Base-by-base conservation (phyloP, 64 coral and sea anemone genomes). In the Astreopora myriophthalma region DNA sequence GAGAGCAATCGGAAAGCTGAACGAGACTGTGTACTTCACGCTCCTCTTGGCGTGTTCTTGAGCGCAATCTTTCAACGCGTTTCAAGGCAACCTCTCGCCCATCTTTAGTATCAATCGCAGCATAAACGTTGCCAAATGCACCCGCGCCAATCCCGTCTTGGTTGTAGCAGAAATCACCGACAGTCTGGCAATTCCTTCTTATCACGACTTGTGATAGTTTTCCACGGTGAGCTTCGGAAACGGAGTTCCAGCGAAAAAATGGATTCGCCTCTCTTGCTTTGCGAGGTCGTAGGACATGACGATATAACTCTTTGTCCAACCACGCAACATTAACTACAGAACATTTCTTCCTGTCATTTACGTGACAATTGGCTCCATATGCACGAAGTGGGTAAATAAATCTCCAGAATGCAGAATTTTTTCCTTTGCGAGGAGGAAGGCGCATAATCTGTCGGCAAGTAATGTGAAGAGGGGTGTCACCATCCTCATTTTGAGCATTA, bases 381-480 rank as follows among this genome's bases (percentile, higher is more conserved):
- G 28, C 12, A 58, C 6, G 67, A 3, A 70, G 67, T 70, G 85
- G 57, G 17, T 39, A 40, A 67, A 52, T 67, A 39, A 34, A 26
- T 28, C 12, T 70, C 12, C 49, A 78, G 19, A 29, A 27, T 8
- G n/a, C 29, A 35, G 57, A 37, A 2, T 49, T 79, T 3, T 74
- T 13, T 51, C 74, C 28, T 0, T 20, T 48, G 1, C 20, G 71
- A 24, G 35, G 35, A 27, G 83, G 62, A 2, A 93, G 19, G 6
- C 29, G 38, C 9, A 6, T 5, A 29, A 87, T 71, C 2, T 34
- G 51, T 36, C 61, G 65, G 51, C 82, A 87, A 0, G 46, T 2
- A 79, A 87, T 60, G 6, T 92, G 91, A 28, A 94, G 30, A 0
- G 86, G 72, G 16, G 86, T 94, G 39, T 94, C 77, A 20, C 75